Conservation (phyloP, 2,888 invertebrate species). For the Alcis repandata region DNA sequence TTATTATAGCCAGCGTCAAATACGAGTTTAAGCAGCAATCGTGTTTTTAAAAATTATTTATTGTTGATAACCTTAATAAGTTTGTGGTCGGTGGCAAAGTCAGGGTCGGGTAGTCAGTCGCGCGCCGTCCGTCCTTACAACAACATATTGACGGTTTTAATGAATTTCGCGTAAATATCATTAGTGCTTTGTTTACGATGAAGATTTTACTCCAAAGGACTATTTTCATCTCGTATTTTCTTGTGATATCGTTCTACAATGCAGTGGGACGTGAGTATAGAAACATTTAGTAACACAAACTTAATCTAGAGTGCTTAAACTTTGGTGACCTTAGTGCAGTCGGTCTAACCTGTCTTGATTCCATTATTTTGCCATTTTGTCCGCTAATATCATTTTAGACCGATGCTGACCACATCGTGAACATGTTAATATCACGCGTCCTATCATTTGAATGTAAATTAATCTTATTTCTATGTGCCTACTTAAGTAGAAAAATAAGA, state of each 20-base stretch:
- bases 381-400: conserved; percentile 23
- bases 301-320: conserved; percentile 35
- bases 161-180: conserved; percentile 44
- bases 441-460: neutral
- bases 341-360: conserved; percentile 35
- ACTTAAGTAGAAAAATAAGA: neutral
- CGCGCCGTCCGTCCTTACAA: conserved; percentile 58
- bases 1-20: conserved; percentile 54
- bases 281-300: conserved; percentile 16
- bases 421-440: neutral
- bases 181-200: conserved; percentile 54
- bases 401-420: conserved; percentile 15
- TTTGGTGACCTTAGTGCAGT: conserved; percentile 54
- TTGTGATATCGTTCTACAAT: conserved; percentile 50
- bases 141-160: conserved; percentile 53
- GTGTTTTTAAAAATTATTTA: conserved; percentile 62
- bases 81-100: conserved; percentile 61
- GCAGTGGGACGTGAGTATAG: conserved; percentile 61
- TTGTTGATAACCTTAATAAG: conserved; percentile 74
- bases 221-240: conserved; percentile 47
- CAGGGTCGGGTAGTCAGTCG: conserved; percentile 70
- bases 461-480: neutral
- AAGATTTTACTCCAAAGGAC: conserved; percentile 49
- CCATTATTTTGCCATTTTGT: conserved; percentile 44
- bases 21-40: conserved; percentile 46